Evolutionary conservation across 2,113 vertebrate genomes (phyloP).

Genomic region (Aplodontia rufa): DNA sequence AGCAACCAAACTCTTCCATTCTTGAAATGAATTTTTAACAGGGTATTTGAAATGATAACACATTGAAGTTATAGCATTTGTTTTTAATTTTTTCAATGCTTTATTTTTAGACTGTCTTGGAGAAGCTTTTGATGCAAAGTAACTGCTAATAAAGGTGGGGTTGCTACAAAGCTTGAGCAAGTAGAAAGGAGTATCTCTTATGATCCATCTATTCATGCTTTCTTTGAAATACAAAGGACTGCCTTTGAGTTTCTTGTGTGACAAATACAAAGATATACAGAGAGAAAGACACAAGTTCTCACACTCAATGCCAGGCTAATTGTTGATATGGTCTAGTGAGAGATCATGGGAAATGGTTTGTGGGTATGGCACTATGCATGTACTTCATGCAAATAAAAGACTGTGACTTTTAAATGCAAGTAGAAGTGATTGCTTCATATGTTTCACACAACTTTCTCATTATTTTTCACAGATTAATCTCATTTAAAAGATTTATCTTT

Average conservation of each 20-base stretch:
- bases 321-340: background rate
- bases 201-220: background rate
- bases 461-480: constrained; percentile 15
- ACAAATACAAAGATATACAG: background rate
- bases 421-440: background rate
- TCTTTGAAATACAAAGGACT: background rate
- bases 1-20: background rate
- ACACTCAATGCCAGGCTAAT: background rate
- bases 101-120: background rate
- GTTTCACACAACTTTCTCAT: background rate
- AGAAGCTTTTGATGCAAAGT: constrained; percentile 28
- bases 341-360: background rate
- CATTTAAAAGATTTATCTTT: background rate
- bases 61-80: background rate
- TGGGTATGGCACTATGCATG: background rate
- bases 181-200: background rate
- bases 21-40: background rate
- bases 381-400: background rate
- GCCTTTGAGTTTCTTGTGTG: background rate
- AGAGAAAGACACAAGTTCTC: background rate
- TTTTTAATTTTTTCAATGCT: background rate
- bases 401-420: background rate
- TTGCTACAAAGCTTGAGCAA: background rate
- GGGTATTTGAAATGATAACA: constrained; percentile 3
- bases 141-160: background rate